phyloP scores from a whole-genome alignment of 2,888 invertebrate species.

The Pandemis corylana region DNA sequence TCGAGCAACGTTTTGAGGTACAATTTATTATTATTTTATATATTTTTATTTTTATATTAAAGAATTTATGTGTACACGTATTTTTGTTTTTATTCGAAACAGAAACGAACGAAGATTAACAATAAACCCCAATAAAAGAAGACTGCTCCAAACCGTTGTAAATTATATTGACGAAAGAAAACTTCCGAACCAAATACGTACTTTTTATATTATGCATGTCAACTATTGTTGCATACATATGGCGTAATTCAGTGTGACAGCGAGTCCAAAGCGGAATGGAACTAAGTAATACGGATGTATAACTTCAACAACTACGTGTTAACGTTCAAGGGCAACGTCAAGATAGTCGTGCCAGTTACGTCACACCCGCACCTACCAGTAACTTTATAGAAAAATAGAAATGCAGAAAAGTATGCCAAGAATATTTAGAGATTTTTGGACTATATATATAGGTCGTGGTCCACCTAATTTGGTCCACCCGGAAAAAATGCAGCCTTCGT shows the following conservation, averaged over 20 bases:
- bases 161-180: background rate
- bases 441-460: too few relatives aligned
- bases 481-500: too few relatives aligned
- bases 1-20: constrained; percentile 32
- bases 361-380: background rate
- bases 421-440: too few relatives aligned
- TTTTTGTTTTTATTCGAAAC: background rate
- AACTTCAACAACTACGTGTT: constrained; percentile 5
- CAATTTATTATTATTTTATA: background rate
- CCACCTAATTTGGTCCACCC: too few relatives aligned
- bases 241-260: background rate
- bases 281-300: background rate
- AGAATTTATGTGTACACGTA: constrained; percentile 15
- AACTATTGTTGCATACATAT: background rate
- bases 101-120: too few relatives aligned
- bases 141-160: background rate
- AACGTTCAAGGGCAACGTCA: constrained; percentile 19
- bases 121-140: too few relatives aligned
- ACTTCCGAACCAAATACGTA: background rate
- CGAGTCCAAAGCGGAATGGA: background rate
- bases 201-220: background rate
- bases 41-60: constrained; percentile 23
- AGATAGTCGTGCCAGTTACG: constrained; percentile 25
- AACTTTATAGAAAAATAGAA: background rate
- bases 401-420: background rate